Evolutionary conservation across 2,888 invertebrate genomes (phyloP), one percentile per base, ranked within the genome.

Genomic region (Aleiodes alternator): DNA sequence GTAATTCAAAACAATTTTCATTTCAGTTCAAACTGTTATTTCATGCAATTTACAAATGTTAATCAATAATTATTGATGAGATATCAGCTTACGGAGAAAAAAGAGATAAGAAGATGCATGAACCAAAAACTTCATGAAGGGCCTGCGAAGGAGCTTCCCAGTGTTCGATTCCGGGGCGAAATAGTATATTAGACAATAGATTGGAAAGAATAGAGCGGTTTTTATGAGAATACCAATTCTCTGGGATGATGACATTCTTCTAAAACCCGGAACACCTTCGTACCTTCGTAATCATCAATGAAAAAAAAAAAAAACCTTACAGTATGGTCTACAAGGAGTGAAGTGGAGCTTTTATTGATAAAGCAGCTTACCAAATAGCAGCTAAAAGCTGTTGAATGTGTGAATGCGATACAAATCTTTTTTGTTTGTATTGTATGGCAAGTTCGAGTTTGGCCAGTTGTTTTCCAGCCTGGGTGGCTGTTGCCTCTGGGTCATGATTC

Each of bases 41-140:
- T 34, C 34, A 34, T 34, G 34, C 4, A 34, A 34, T 6, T 34
- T 3, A 34, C 3, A 6, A 4, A 34, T 34, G 6, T 34, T 6
- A 43, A 7, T 7, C 43, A 43, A 43, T 7, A 43, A 7, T 43
- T 7, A 7, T 43, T 11, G 6, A 43, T 43, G 7, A 43, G 43
- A 43, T 11, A 43, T 43, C 43, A 43, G 94, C 96, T 95, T 90
- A 98, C 98, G 92, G 78, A 98, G 91, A 89, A 98, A 98, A 90
- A 97, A 96, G 80, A 98, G 90, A 88, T 98, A 98, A 12, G 98
- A 97, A 0, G 97, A 95, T 7, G 97, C 97, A 86, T 98, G 98
- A 72, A 97, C 95, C 85, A 98, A 93, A 89, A 98, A 98, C 90
- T 98, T 98, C 95, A 98, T 97, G 88, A 98, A 98, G 0, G 98